These are phyloP conservation scores for Clostera curtula DNA, from an alignment of 2,888 invertebrate genomes.

Conservation along the genomic window DNA sequence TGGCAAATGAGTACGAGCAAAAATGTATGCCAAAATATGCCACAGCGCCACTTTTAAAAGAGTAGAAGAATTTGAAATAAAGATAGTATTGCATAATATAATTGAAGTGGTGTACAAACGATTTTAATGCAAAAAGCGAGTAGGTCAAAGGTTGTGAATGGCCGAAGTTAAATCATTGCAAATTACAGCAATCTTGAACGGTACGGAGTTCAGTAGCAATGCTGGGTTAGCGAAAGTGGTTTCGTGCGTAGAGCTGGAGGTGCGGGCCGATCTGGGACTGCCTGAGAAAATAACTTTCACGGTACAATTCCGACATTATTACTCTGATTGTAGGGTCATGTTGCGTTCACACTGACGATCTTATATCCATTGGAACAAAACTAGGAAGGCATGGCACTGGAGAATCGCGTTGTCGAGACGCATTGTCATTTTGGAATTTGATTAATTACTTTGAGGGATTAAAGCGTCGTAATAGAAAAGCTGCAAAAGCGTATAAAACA, in stretches of 20 bases:
- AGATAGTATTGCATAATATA: neutral
- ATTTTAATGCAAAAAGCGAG: slow-evolving; percentile 5
- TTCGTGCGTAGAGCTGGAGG: slow-evolving; percentile 45
- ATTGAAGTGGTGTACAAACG: no score
- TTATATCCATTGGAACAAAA: slow-evolving; percentile 2
- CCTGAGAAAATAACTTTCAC: slow-evolving; percentile 72
- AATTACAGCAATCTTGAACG: slow-evolving; percentile 26
- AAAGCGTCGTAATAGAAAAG: no score
- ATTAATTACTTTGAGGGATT: no score
- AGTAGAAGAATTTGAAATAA: neutral
- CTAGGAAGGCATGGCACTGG: slow-evolving; percentile 2
- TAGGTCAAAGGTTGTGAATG: slow-evolving; percentile 6
- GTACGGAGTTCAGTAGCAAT: slow-evolving; percentile 38
- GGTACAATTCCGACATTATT: slow-evolving; percentile 57
- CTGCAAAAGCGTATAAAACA: no score
- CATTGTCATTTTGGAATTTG: no score
- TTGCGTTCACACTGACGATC: slow-evolving; percentile 14
- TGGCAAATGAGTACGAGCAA: slow-evolving; percentile 8
- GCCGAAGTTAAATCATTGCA: slow-evolving; percentile 7
- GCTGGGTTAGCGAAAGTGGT: slow-evolving; percentile 63
- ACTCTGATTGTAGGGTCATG: slow-evolving; percentile 43
- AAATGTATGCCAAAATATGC: slow-evolving; percentile 9
- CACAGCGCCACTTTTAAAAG: slow-evolving; percentile 3
- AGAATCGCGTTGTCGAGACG: slow-evolving; percentile 4
- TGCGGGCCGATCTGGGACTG: slow-evolving; percentile 47